A percentile compares a stretch with the other conserved stretches of the same genome.
Evolutionary conservation across 1,140 invertebrate species (phyloP).

Genomic region (Euura lappo): DNA sequence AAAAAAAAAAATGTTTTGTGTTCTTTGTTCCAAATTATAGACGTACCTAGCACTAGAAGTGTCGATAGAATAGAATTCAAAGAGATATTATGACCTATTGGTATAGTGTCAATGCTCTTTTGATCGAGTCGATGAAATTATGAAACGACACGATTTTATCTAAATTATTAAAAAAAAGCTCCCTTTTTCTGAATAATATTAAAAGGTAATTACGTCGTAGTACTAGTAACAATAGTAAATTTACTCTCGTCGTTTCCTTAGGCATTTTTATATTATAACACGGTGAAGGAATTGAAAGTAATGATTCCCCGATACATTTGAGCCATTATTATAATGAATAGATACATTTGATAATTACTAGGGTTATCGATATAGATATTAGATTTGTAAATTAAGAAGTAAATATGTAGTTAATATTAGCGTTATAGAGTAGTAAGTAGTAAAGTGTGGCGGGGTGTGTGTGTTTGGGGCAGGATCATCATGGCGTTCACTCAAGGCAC

Average conservation of each 20-base stretch:
- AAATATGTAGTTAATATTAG: conserved; percentile 53
- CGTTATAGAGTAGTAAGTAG: conserved; percentile 62
- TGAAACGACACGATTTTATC: too few relatives aligned
- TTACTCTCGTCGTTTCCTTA: neutral
- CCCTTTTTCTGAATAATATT: too few relatives aligned
- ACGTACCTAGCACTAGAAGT: neutral
- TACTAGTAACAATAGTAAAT: neutral
- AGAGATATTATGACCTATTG: neutral
- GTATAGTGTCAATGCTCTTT: neutral
- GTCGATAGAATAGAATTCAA: neutral
- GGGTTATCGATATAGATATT: conserved; percentile 22
- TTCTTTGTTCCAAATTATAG: neutral
- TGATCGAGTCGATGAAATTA: too few relatives aligned
- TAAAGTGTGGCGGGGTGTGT: conserved; percentile 64
- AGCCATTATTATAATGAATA: neutral
- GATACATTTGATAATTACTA: neutral
- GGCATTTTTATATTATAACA: neutral
- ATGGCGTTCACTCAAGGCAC: conserved; percentile 87
- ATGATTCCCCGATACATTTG: neutral
- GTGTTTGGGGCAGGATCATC: conserved; percentile 85
- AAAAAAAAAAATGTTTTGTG: too few relatives aligned
- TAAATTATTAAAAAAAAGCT: too few relatives aligned
- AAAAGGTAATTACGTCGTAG: too few relatives aligned
- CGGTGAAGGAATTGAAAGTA: neutral
- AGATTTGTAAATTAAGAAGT: conserved; percentile 45